phyloP scores from a whole-genome alignment of 2,888 invertebrate species.

The Conomelus anceps region DNA sequence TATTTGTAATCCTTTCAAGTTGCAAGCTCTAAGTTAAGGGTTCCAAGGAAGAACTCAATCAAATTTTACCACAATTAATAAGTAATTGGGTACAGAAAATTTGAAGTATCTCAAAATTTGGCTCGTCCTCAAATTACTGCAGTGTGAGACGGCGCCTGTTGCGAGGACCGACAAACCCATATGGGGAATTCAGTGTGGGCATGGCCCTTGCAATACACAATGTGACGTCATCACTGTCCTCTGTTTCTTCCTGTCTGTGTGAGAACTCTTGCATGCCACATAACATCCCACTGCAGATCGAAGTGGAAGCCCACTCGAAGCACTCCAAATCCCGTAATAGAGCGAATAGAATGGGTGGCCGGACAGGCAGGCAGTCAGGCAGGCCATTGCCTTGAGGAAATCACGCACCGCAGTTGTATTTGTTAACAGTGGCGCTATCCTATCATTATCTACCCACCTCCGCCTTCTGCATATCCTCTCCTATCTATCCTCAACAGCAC shows the following conservation, averaged over 20 bases:
- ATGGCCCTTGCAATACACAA: no score
- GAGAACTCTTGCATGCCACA: neutral
- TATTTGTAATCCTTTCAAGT: no score
- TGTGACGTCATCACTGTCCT: neutral
- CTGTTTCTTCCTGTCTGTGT: no score
- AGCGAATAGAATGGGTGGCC: neutral
- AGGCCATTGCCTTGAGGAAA: neutral
- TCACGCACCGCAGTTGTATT: neutral
- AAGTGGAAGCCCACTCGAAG: neutral
- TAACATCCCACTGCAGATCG: neutral
- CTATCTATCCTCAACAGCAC: neutral
- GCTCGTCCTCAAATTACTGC: neutral
- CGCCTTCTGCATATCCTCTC: neutral
- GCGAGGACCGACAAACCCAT: neutral
- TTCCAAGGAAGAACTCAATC: no score
- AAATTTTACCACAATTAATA: no score
- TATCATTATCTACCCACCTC: neutral
- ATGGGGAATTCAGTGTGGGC: neutral
- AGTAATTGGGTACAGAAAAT: neutral
- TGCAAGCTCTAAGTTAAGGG: no score
- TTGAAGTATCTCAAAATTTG: neutral
- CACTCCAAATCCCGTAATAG: neutral
- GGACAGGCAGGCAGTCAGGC: no score
- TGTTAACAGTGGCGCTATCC: neutral
- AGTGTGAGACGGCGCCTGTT: neutral